Evolutionary conservation across 2,797 vertebrate species (phyloP).

Genomic region (Pelodytes ibericus): DNA sequence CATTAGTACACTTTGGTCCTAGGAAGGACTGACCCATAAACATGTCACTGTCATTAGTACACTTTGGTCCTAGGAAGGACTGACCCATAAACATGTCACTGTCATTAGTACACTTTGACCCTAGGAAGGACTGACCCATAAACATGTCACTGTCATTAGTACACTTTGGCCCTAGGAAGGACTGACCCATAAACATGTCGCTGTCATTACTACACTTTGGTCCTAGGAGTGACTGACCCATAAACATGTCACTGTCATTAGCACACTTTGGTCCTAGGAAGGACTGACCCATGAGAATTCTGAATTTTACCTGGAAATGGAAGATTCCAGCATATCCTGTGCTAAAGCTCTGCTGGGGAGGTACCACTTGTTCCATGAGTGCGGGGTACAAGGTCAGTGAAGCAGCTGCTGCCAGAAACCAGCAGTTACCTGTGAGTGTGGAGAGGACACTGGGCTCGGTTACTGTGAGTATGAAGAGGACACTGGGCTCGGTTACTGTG

Average conservation of each 20-base stretch:
- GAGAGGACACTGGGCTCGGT: too few relatives aligned
- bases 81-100: neutral
- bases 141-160: too few relatives aligned
- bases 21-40: too few relatives aligned
- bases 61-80: too few relatives aligned
- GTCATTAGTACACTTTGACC: too few relatives aligned
- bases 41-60: too few relatives aligned
- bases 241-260: neutral
- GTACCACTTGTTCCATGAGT: conserved; percentile 62
- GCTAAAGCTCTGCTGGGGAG: conserved; percentile 61
- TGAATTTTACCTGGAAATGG: conserved; percentile 62
- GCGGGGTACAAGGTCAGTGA: conserved; percentile 65
- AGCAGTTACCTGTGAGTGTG: conserved; percentile 69
- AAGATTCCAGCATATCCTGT: conserved; percentile 64
- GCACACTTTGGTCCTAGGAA: too few relatives aligned
- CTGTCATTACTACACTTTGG: neutral
- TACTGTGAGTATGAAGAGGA: too few relatives aligned
- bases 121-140: too few relatives aligned
- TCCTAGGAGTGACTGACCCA: neutral
- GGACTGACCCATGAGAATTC: neutral
- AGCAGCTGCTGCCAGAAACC: conserved; percentile 65
- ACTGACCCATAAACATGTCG: neutral
- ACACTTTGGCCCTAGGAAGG: too few relatives aligned
- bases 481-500: too few relatives aligned
- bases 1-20: neutral